Evolutionary conservation across 1,140 invertebrate genomes (phyloP), one percentile per base, ranked within the genome.

Genomic region (Portunus trituberculatus): DNA sequence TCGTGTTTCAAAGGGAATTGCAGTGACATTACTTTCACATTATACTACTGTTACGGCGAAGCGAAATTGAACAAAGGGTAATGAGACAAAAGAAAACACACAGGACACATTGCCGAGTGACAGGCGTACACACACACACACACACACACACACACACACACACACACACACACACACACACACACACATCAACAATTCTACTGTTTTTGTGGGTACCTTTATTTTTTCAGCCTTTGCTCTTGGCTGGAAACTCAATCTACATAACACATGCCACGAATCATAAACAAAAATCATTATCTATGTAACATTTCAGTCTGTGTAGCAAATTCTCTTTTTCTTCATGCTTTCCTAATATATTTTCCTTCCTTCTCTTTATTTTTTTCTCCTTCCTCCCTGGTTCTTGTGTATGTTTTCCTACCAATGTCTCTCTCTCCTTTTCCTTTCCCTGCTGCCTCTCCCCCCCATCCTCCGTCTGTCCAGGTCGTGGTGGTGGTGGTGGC

Each of bases 131-230:
- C 67, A 76, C 67, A 76, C 67, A 25, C 67, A 76, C 67, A 76
- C 67, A 76, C 67, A 76, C 67, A 76, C 67, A 76, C 67, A 76
- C 67, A 76, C 67, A 76, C 67, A 25, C 67, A 76, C 67, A 76
- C 67, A 76, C 67, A 76, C 67, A 76, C 67, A 76, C 67, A 76
- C 59, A 76, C 59, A 76, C 59, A 76, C 59, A 76, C 59, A 76
- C 59, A 76, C 59, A 8, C 59, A 76, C n/a, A 76, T 25, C 52
- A 12, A 76, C 67, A 76, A 7, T 7, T 20, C 12, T 20, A 76
- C 52, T 59, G 48, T 39, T 39, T 39, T 39, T 39, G 39, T 2
- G 39, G 39, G 39, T 76, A 76, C 52, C 52, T 59, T 59, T 59
- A 4, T 59, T 20, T 14, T 12, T 4, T 59, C 52, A 59, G 12